Evolutionary conservation across 2,113 vertebrate genomes (phyloP), one percentile per base, ranked within the genome.

Genomic region (Dicentrarchus labrax): DNA sequence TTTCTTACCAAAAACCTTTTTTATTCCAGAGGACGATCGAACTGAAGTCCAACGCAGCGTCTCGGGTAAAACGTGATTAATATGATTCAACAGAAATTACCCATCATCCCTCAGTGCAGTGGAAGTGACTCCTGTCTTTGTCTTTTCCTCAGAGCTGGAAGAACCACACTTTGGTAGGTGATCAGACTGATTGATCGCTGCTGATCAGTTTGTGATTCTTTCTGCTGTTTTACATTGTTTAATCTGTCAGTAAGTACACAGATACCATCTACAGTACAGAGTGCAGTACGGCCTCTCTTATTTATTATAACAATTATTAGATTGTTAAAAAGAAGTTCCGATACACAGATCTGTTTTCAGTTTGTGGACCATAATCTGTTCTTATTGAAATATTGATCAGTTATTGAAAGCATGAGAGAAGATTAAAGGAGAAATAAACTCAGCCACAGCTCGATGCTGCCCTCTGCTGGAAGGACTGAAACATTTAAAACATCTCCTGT

Each of bases 161-260:
- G 95, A 94, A 36, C 96, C 97, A 94, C 94, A 96, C 83, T 96
- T 96, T 82, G 97, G 97, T 98, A 95, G 94, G 96, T 96, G 36
- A 78, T 21, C 45, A 59, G 36, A 45, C 4, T 30, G 21, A 57
- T 71, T 13, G 21, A 6, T 24, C 30, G 3, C 30, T 30, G 11
- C 5, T 36, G 22, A 48, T 61, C 30, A 43, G 3, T n/a, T 36
- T 10, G 21, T 30, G 48, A 8, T 24, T 45, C 17, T 19, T 54
- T 19, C 2, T 15, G 61, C 5, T 47, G 5, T 16, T 7, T 41
- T 41, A 41, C 30, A 30, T 30, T 30, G 30, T 30, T 30, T 30
- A 30, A 30, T 30, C 30, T 30, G 30, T 30, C 30, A 30, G 30
- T 30, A 30, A 30, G 30, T 30, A 30, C 30, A 2, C 30, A 30